Evolutionary conservation across 2,888 invertebrate species (phyloP).

Genomic region (Pristionchus exspectatus): DNA sequence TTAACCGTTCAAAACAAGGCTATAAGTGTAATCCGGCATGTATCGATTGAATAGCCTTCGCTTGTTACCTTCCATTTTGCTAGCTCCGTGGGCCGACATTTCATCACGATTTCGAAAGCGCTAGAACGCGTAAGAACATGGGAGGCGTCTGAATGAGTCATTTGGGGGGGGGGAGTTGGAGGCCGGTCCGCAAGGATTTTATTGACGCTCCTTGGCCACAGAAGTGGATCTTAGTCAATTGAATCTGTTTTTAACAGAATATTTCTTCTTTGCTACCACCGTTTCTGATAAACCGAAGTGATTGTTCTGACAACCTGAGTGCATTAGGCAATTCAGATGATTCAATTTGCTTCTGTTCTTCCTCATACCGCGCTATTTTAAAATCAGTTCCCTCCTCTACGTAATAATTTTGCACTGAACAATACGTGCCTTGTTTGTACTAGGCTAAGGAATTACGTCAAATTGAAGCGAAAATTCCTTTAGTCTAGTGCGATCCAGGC

Average conservation of each 20-base stretch:
- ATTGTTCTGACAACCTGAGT: no score
- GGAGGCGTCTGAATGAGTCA: conserved; percentile 1
- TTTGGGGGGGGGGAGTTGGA: background rate
- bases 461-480: background rate
- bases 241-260: no score
- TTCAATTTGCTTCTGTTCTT: no score
- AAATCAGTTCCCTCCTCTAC: background rate
- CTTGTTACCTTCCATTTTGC: background rate
- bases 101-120: conserved; percentile 39
- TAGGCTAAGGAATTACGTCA: conserved; percentile 54
- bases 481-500: conserved; percentile 51
- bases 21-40: background rate
- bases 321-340: no score
- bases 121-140: background rate
- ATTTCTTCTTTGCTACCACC: no score
- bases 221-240: background rate
- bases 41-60: background rate
- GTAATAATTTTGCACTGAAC: background rate
- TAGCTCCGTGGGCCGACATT: background rate
- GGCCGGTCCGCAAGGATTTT: background rate
- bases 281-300: no score
- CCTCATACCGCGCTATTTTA: background rate
- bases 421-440: conserved; percentile 49
- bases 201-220: background rate
- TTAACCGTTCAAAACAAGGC: no score